These are phyloP conservation scores for Bicyclus anynana DNA, from an alignment of 1,140 invertebrate genomes.

Conservation along the genomic window DNA sequence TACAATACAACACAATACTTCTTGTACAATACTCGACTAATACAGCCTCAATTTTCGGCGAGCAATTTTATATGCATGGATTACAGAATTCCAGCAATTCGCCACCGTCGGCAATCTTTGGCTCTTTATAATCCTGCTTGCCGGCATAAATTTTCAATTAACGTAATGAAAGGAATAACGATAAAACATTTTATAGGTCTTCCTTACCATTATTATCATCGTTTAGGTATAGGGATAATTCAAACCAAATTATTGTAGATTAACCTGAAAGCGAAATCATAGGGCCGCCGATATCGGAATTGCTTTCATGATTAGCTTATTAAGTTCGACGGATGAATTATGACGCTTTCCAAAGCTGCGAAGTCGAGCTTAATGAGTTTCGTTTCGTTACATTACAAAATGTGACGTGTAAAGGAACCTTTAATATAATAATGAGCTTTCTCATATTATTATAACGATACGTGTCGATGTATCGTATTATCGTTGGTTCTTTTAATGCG, in stretches of 20 bases:
- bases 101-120: not conserved
- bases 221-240: not conserved
- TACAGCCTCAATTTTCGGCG: no score
- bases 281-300: not conserved
- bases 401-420: not conserved
- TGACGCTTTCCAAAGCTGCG: not conserved
- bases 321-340: not conserved
- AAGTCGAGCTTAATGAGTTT: not conserved
- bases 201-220: not conserved
- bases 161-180: not conserved
- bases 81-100: not conserved
- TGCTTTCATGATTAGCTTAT: not conserved
- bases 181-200: not conserved
- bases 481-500: no score
- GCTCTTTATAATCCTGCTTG: not conserved
- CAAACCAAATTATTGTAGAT: not conserved
- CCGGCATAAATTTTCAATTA: slow-evolving; percentile 3
- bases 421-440: not conserved
- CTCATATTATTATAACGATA: not conserved
- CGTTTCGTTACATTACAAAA: not conserved
- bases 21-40: no score
- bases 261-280: slow-evolving; percentile 3
- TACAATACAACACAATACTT: no score
- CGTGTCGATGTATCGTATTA: no score
- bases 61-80: no score